Conservation (phyloP, 2,888 invertebrate genomes). For the Tanytarsus gracilentus region DNA sequence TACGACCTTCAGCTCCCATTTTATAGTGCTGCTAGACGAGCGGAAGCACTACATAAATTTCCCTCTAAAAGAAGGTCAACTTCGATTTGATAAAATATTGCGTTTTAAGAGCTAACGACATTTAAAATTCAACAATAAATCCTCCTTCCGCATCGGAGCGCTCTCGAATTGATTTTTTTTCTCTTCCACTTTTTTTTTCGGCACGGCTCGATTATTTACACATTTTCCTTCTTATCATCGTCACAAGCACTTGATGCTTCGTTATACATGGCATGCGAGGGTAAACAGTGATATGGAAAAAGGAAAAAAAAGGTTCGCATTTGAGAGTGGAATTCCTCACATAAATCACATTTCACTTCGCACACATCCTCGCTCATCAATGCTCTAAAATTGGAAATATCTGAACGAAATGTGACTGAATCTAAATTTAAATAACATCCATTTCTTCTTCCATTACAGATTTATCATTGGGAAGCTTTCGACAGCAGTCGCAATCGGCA, state of each 20-base stretch:
- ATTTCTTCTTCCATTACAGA: background rate
- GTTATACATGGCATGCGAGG: no score
- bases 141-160: background rate
- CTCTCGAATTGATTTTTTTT: background rate
- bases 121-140: conserved; percentile 15
- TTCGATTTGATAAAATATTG: conserved; percentile 1
- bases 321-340: no score
- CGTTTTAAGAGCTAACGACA: conserved; percentile 6
- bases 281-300: no score
- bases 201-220: background rate
- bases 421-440: conserved; percentile 11
- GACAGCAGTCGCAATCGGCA: conserved; percentile 2
- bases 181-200: background rate
- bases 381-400: background rate
- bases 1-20: background rate
- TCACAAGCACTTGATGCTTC: conserved; percentile 3
- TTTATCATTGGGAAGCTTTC: conserved; percentile 26
- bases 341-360: no score
- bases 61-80: background rate
- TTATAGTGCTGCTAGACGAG: background rate
- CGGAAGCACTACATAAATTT: background rate
- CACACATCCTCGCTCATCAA: no score
- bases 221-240: background rate
- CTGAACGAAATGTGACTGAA: background rate
- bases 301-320: no score